A percentile compares a stretch with the other conserved stretches of the same genome.
Evolutionary conservation across 2,797 vertebrate genomes (phyloP).

Genomic region (Dermochelys coriacea): DNA sequence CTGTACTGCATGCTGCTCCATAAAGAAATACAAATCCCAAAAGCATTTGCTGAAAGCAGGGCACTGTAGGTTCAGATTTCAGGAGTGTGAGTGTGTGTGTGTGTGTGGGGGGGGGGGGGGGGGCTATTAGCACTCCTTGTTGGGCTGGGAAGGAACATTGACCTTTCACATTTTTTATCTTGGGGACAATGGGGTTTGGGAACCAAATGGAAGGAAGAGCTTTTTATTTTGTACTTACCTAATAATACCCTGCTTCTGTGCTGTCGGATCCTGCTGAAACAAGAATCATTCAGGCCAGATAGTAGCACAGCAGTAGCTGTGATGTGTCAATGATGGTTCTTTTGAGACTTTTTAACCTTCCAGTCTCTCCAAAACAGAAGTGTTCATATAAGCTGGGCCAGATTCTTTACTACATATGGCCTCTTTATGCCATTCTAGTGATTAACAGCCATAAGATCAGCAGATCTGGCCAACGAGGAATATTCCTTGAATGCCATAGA

Average conservation of each 20-base stretch:
- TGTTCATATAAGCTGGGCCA: not conserved
- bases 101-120: no score
- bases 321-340: not conserved
- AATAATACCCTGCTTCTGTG: not conserved
- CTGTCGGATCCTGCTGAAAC: not conserved
- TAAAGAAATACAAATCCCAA: not conserved
- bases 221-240: not conserved
- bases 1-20: not conserved
- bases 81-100: not conserved
- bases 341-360: not conserved
- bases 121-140: not conserved
- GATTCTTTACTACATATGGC: no score
- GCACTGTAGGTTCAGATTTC: not conserved
- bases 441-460: not conserved
- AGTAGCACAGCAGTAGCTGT: not conserved
- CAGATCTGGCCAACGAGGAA: not conserved
- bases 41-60: not conserved
- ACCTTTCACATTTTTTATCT: accelerated
- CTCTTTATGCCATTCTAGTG: not conserved
- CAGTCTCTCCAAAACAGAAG: not conserved
- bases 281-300: not conserved
- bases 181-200: not conserved
- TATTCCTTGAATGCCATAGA: not conserved
- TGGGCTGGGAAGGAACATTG: not conserved
- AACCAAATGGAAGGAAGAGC: not conserved